Percentiles rank a stretch among this genome's conserved stretches.
Evolutionary conservation across 2,888 invertebrate genomes (phyloP).

Genomic region (Beris chalybata): DNA sequence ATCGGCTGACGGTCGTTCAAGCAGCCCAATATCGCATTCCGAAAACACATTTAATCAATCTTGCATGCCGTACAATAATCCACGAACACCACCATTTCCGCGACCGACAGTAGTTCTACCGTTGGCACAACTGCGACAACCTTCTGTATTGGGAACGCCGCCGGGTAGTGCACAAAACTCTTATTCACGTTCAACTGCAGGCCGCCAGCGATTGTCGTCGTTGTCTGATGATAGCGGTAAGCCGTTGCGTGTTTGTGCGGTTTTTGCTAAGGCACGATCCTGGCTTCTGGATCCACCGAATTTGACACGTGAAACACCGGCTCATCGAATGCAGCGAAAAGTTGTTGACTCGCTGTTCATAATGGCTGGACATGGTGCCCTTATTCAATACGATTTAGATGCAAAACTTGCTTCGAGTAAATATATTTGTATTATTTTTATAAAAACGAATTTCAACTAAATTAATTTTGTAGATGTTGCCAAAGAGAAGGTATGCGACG

Average conservation of each 20-base stretch:
- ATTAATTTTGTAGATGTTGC: slow-evolving; percentile 63
- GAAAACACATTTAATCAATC: slow-evolving; percentile 54
- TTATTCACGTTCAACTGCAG: slow-evolving; percentile 46
- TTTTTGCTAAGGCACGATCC: slow-evolving; percentile 74
- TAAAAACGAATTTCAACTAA: slow-evolving; percentile 6
- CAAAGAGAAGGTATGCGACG: slow-evolving; percentile 84
- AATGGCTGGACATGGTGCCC: slow-evolving; percentile 83
- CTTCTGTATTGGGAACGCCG: slow-evolving; percentile 54
- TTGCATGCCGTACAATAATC: slow-evolving; percentile 75
- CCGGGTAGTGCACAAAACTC: slow-evolving; percentile 47
- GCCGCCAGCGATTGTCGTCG: slow-evolving; percentile 71
- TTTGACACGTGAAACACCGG: slow-evolving; percentile 53
- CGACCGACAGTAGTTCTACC: slow-evolving; percentile 79
- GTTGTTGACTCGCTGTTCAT: slow-evolving; percentile 85
- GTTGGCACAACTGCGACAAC: slow-evolving; percentile 82
- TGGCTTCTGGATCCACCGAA: slow-evolving; percentile 64
- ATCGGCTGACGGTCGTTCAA: slow-evolving; percentile 68
- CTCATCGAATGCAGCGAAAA: slow-evolving; percentile 58
- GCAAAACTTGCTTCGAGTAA: slow-evolving; percentile 67
- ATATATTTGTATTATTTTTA: slow-evolving; percentile 33
- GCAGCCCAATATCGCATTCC: slow-evolving; percentile 64
- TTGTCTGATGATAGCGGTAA: slow-evolving; percentile 69
- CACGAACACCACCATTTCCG: slow-evolving; percentile 88
- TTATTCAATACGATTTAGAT: slow-evolving; percentile 87
- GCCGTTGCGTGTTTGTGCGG: slow-evolving; percentile 76